phyloP scores from a whole-genome alignment of 2,888 invertebrate species.

The Epinotia demarniana region DNA sequence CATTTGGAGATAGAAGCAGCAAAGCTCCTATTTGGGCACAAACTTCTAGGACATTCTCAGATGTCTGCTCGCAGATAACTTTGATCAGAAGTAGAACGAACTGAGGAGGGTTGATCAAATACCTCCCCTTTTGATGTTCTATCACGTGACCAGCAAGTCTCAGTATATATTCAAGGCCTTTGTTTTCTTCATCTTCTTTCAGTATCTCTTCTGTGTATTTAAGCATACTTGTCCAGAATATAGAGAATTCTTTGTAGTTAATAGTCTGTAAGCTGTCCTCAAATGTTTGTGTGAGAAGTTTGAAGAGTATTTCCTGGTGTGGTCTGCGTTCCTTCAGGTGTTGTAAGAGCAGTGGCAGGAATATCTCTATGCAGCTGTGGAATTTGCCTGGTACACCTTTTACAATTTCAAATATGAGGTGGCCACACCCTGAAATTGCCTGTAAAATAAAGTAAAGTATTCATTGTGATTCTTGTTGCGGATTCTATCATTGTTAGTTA shows the following conservation, averaged over 20 bases:
- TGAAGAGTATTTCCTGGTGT: slow-evolving; percentile 84
- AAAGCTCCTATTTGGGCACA: slow-evolving; percentile 84
- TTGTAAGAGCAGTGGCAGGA: slow-evolving; percentile 88
- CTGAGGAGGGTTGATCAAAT: slow-evolving; percentile 84
- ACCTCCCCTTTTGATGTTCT: slow-evolving; percentile 86
- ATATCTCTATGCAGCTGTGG: slow-evolving; percentile 91
- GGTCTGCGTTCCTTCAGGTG: slow-evolving; percentile 81
- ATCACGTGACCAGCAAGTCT: slow-evolving; percentile 86
- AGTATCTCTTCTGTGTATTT: slow-evolving; percentile 70
- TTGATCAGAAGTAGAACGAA: slow-evolving; percentile 85
- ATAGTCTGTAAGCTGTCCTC: slow-evolving; percentile 86
- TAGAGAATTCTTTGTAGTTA: slow-evolving; percentile 85
- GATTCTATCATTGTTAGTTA: no score
- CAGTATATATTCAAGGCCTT: slow-evolving; percentile 78
- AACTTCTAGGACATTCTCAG: slow-evolving; percentile 77
- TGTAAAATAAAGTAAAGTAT: slow-evolving; percentile 66
- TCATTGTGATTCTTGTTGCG: no score
- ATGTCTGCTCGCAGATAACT: slow-evolving; percentile 76
- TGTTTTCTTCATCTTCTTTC: slow-evolving; percentile 66
- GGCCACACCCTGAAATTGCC: slow-evolving; percentile 92
- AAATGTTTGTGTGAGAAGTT: slow-evolving; percentile 87
- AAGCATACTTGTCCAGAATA: slow-evolving; percentile 86
- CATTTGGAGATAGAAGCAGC: slow-evolving; percentile 85
- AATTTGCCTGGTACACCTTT: slow-evolving; percentile 93
- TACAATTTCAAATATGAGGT: slow-evolving; percentile 94